A percentile compares a stretch with the other conserved stretches of the same genome.
phyloP scores from a whole-genome alignment of 2,113 vertebrate genomes.

The Rhea americana region DNA sequence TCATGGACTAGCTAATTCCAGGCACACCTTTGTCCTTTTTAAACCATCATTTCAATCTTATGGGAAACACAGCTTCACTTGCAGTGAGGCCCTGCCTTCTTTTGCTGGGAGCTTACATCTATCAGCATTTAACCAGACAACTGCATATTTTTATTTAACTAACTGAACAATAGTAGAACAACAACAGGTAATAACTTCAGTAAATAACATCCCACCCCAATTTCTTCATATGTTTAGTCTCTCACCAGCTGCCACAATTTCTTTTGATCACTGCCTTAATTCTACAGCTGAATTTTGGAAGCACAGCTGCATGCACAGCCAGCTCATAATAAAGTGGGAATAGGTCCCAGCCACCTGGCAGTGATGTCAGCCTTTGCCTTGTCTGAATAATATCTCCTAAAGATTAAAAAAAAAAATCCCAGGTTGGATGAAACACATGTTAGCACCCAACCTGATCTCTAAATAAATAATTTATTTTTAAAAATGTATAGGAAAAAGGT shows the following conservation, averaged over 20 bases:
- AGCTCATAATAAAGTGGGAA: background rate
- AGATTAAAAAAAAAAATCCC: background rate
- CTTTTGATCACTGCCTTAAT: slow-evolving; percentile 2
- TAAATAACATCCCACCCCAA: background rate
- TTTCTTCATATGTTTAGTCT: background rate
- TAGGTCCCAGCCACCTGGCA: background rate
- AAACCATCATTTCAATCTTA: background rate
- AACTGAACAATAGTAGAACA: background rate
- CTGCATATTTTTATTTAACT: background rate
- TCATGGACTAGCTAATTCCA: background rate
- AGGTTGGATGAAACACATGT: background rate
- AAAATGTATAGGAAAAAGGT: background rate
- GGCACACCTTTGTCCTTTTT: background rate
- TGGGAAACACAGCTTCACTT: background rate
- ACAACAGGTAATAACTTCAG: background rate
- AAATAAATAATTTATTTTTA: background rate
- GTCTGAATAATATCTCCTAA: background rate
- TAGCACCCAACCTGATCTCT: background rate
- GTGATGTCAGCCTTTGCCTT: background rate
- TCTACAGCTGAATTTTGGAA: background rate
- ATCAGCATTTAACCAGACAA: background rate
- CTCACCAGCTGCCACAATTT: background rate
- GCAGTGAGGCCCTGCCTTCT: background rate
- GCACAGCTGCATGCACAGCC: background rate
- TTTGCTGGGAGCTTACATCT: background rate